Evolutionary conservation across 1,140 invertebrate species (phyloP), one percentile per base, ranked within the genome.

Genomic region (Dufourea novaeangliae): DNA sequence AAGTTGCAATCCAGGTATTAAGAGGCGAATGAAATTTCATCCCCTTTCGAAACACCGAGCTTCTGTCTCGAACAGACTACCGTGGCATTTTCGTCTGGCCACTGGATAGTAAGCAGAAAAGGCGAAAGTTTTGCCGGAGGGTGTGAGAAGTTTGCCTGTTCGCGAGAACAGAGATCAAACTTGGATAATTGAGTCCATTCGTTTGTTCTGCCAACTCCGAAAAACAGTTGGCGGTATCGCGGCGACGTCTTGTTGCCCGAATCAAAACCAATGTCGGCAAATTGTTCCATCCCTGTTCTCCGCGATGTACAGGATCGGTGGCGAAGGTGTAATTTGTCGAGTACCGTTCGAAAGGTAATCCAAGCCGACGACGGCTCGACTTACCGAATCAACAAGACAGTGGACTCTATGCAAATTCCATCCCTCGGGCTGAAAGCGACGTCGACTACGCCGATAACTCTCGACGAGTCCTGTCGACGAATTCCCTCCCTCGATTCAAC

Each of bases 391-490:
- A 78, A 83, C 80, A 54, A 82, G 74, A 69, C 39, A 56, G 62
- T 37, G 59, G 50, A 68, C 78, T 83, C 80, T 69, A 83, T 83
- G 81, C 74, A 83, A 83, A 83, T 82, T 52, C 27, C 67, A 4
- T 17, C 12, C 54, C 72, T 37, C 37, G 41, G 69, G 56, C 69
- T 73, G 76, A 62, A 82, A 70, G 77, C 61, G 69, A 79, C 66
- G 61, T 67, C 54, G 56, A 66, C 61, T 29, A 32, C 66, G 54
- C 63, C 72, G 80, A 80, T 82, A 82, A 82, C 78, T 82, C 78
- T 82, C 72, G 62, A 54, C 72, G 80, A 82, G 80, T 76, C 54
- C 80, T 76, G 80, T 82, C 78, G 67, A 71, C 78, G 78, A 29
- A 46, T 54, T 64, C 63, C 69, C 8, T 3, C 34, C 3, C 34